Evolutionary conservation across 1,140 invertebrate genomes (phyloP).

Genomic region (Apis cerana): DNA sequence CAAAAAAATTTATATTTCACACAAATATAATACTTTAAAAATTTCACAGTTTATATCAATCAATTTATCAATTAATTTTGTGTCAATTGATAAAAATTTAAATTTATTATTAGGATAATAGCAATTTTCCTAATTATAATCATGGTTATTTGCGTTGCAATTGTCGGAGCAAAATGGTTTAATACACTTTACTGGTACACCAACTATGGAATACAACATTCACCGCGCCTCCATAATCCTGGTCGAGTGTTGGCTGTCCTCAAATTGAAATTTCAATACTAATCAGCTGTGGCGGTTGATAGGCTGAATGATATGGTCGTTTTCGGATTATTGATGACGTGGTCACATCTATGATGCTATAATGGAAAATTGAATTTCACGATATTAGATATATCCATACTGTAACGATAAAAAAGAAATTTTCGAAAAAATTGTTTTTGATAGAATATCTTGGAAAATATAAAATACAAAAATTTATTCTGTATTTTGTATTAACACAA

Average conservation of each 20-base stretch:
- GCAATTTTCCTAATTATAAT: background rate
- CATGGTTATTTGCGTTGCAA: background rate
- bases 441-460: background rate
- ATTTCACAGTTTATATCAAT: too few relatives aligned
- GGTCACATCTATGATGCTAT: background rate
- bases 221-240: constrained; percentile 8
- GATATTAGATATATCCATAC: background rate
- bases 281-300: constrained; percentile 45
- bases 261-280: constrained; percentile 46
- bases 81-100: background rate
- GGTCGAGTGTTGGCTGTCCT: constrained; percentile 26
- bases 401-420: background rate
- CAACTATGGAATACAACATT: constrained; percentile 3
- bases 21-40: too few relatives aligned
- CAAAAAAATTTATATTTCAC: too few relatives aligned
- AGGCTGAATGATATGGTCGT: constrained; percentile 34
- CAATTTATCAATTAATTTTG: background rate
- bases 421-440: background rate
- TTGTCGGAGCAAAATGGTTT: background rate
- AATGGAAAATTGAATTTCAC: constrained; percentile 2
- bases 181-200: background rate
- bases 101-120: background rate
- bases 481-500: too few relatives aligned
- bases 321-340: constrained; percentile 35
- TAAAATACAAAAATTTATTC: too few relatives aligned